phyloP scores from a whole-genome alignment of 2,888 invertebrate genomes.

The Dicranocentrus wangi region DNA sequence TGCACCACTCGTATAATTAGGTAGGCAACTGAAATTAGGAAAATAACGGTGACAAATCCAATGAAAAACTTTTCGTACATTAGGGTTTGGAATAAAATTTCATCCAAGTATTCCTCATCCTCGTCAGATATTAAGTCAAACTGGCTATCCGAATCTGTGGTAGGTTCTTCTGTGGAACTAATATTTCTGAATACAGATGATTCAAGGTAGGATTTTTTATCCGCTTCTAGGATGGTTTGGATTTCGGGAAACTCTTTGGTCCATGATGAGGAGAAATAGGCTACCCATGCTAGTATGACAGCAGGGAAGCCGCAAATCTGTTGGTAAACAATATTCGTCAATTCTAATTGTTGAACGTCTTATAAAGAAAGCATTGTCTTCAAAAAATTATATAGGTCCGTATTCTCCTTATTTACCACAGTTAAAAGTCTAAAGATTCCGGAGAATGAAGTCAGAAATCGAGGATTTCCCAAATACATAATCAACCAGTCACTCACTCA shows the following conservation, averaged over 20 bases:
- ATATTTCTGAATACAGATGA: too few relatives aligned
- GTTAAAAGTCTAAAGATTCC: constrained; percentile 49
- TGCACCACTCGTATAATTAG: constrained; percentile 19
- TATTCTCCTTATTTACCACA: constrained; percentile 25
- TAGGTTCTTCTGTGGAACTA: neutral
- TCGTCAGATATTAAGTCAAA: constrained; percentile 35
- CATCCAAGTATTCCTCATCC: constrained; percentile 44
- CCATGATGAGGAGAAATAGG: constrained; percentile 45
- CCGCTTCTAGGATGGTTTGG: constrained; percentile 19
- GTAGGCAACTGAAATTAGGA: constrained; percentile 29
- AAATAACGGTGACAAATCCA: constrained; percentile 40
- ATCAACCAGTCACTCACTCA: neutral
- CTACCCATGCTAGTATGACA: constrained; percentile 31
- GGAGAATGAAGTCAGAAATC: constrained; percentile 19
- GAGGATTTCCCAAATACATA: constrained; percentile 19
- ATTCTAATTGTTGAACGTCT: neutral
- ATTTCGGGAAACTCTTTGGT: constrained; percentile 47
- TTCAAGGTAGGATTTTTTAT: too few relatives aligned
- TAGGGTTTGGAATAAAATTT: constrained; percentile 35
- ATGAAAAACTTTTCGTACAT: constrained; percentile 52
- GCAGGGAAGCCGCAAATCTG: constrained; percentile 38
- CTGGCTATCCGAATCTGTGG: neutral
- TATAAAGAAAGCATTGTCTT: too few relatives aligned
- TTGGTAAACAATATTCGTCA: too few relatives aligned
- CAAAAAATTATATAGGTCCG: neutral